Conservation (phyloP, 2,113 vertebrate species). For the Hipposideros armiger region DNA sequence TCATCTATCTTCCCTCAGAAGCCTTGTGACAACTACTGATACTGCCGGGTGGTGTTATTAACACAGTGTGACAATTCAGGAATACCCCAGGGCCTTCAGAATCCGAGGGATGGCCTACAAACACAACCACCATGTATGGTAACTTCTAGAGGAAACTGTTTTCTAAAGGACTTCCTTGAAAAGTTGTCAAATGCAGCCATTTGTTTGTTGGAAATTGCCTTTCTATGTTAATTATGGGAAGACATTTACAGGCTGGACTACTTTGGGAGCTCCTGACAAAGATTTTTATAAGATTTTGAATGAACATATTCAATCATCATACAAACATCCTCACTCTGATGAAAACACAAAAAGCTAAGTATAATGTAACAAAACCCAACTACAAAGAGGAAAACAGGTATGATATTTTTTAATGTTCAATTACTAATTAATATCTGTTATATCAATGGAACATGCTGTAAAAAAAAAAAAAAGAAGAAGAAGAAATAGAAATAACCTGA, state of each 20-base stretch:
- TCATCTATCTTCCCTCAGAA: not conserved
- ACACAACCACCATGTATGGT: accelerated
- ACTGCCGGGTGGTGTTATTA: not conserved
- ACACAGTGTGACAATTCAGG: not conserved
- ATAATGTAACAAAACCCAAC: not conserved
- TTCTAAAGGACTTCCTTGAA: not conserved
- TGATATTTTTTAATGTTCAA: not conserved
- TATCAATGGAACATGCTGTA: not conserved
- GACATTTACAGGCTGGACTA: not conserved
- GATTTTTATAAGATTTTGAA: constrained; percentile 21
- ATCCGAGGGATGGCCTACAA: not conserved
- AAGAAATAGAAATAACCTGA: not conserved
- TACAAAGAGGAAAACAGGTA: not conserved
- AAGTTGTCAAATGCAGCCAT: not conserved
- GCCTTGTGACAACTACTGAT: not conserved
- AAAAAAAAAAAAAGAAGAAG: not conserved
- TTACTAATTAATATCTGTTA: not conserved
- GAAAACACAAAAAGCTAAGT: not conserved
- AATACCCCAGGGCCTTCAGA: not conserved
- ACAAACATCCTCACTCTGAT: not conserved
- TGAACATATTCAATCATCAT: not conserved
- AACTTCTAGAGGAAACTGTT: not conserved
- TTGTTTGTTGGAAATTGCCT: not conserved
- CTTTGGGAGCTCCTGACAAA: not conserved
- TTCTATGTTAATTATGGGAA: not conserved